Conservation (phyloP, 2,888 invertebrate species). For the Lacanobia wlatinum region DNA sequence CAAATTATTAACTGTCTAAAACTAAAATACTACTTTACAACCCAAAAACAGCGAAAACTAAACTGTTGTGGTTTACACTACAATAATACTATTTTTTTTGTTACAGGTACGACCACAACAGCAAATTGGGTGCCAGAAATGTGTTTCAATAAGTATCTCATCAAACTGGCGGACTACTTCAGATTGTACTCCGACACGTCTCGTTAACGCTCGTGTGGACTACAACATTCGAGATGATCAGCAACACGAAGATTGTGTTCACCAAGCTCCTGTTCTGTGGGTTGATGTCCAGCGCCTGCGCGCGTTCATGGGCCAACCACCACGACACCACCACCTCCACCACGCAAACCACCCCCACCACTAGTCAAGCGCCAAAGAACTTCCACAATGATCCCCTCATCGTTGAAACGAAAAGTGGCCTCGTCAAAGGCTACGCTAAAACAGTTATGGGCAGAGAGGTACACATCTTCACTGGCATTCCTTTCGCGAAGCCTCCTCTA, state of each 20-base stretch:
- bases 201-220: constrained; percentile 72
- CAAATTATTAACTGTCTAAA: neutral
- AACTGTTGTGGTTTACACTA: neutral
- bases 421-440: constrained; percentile 95
- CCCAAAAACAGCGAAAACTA: neutral
- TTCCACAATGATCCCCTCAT: constrained; percentile 93
- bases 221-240: constrained; percentile 78
- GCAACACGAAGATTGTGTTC: constrained; percentile 84
- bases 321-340: constrained; percentile 89
- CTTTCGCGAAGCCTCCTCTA: constrained; percentile 97
- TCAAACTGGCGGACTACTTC: constrained; percentile 86
- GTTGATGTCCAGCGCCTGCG: constrained; percentile 79
- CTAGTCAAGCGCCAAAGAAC: constrained; percentile 86
- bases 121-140: constrained; percentile 78
- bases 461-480: constrained; percentile 97
- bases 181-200: constrained; percentile 79
- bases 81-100: constrained; percentile 45
- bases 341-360: constrained; percentile 87
- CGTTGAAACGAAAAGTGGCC: constrained; percentile 95
- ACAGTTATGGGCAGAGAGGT: constrained; percentile 96
- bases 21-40: neutral
- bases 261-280: constrained; percentile 84
- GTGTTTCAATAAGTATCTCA: constrained; percentile 86
- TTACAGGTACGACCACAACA: constrained; percentile 78
- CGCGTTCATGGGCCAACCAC: constrained; percentile 89